phyloP scores from a whole-genome alignment of 2,888 invertebrate species.

The Phlogophora meticulosa region DNA sequence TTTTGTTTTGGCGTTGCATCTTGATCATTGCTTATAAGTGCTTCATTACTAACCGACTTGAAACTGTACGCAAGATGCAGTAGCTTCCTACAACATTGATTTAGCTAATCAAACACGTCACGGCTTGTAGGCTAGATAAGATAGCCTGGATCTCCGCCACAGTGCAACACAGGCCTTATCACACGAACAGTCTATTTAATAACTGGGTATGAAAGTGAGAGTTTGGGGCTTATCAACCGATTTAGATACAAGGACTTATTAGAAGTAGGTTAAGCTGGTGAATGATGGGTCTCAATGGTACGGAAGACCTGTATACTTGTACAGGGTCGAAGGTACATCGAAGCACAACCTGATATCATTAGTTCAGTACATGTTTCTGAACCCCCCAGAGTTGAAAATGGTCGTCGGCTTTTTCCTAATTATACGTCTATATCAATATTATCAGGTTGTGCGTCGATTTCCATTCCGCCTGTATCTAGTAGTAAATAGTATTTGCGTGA shows the following conservation, averaged over 20 bases:
- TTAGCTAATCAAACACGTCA: conserved; percentile 57
- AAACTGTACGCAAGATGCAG: conserved; percentile 33
- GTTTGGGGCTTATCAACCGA: conserved; percentile 33
- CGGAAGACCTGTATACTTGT: not conserved
- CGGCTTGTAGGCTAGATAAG: conserved; percentile 52
- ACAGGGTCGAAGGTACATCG: too few relatives aligned
- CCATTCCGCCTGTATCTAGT: too few relatives aligned
- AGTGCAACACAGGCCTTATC: conserved; percentile 41
- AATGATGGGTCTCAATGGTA: conserved; percentile 2
- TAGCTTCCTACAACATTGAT: conserved; percentile 55
- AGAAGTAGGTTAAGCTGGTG: conserved; percentile 29
- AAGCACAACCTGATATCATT: too few relatives aligned
- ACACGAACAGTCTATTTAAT: conserved; percentile 27
- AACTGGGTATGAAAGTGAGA: conserved; percentile 42
- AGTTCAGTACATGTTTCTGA: too few relatives aligned
- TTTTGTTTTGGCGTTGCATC: not conserved
- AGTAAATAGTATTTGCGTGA: too few relatives aligned
- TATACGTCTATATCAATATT: too few relatives aligned
- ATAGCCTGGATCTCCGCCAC: conserved; percentile 54
- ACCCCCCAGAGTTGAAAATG: too few relatives aligned
- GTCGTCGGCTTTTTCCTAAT: too few relatives aligned
- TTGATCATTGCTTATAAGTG: not conserved
- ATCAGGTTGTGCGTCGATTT: too few relatives aligned
- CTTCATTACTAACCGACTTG: not conserved
- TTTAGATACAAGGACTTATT: conserved; percentile 15